Conservation (phyloP, 2,888 invertebrate genomes). For the Phalera bucephala region DNA sequence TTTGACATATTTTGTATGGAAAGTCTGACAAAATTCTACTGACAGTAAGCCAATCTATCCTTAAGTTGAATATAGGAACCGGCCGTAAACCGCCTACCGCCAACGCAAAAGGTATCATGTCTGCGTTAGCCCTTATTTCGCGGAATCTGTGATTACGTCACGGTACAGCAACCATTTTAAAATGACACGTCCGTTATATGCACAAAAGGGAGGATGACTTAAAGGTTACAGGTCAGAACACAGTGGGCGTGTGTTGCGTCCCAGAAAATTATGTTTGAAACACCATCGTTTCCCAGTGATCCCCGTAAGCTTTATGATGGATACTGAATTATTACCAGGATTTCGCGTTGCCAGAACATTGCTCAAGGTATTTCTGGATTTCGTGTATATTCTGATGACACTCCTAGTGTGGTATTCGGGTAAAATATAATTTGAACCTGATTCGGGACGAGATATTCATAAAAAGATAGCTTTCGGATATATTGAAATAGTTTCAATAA, state of each 20-base stretch:
- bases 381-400: too few relatives aligned
- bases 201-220: slow-evolving; percentile 18
- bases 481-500: too few relatives aligned
- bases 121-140: background rate
- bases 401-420: too few relatives aligned
- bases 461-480: too few relatives aligned
- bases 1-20: too few relatives aligned
- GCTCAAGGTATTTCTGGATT: slow-evolving; percentile 7
- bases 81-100: too few relatives aligned
- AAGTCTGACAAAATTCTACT: too few relatives aligned
- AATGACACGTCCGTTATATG: slow-evolving; percentile 11
- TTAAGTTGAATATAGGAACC: too few relatives aligned
- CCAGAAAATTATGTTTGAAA: slow-evolving; percentile 27
- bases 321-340: slow-evolving; percentile 21
- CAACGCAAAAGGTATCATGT: too few relatives aligned
- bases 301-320: slow-evolving; percentile 19
- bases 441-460: too few relatives aligned
- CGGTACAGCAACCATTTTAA: slow-evolving; percentile 8
- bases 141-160: slow-evolving; percentile 14
- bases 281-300: slow-evolving; percentile 15
- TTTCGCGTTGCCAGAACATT: slow-evolving; percentile 14
- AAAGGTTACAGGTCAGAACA: slow-evolving; percentile 24
- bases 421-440: too few relatives aligned
- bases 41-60: too few relatives aligned
- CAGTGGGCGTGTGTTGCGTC: slow-evolving; percentile 16